A percentile compares a stretch with the other conserved stretches of the same genome.
Evolutionary conservation across 2,797 vertebrate genomes (phyloP).

Genomic region (Ctenochaetus hawaiiensis): DNA sequence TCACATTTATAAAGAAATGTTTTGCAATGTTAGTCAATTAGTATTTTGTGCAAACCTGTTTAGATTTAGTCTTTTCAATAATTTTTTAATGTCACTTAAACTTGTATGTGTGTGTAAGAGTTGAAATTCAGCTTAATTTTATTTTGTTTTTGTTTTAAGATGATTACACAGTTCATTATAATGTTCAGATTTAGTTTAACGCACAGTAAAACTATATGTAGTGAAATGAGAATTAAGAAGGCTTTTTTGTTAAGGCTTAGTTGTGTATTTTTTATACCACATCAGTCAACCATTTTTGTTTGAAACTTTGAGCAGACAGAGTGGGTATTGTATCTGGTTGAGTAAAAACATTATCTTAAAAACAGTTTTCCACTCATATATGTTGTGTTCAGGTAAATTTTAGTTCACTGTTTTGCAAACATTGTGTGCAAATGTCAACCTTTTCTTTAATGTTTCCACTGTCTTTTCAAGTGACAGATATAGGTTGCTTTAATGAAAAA

Average conservation of each 20-base stretch:
- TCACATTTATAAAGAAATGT: constrained; percentile 49
- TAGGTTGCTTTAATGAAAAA: constrained; percentile 9
- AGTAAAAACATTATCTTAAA: constrained; percentile 24
- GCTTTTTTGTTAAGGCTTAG: constrained; percentile 54
- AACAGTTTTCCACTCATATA: constrained; percentile 21
- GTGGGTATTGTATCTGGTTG: constrained; percentile 34
- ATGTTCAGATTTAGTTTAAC: constrained; percentile 58
- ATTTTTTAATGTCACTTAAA: constrained; percentile 53
- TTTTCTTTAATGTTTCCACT: constrained; percentile 36
- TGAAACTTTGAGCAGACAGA: constrained; percentile 41
- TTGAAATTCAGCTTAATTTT: constrained; percentile 50
- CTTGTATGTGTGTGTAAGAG: constrained; percentile 54
- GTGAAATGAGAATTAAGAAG: constrained; percentile 57
- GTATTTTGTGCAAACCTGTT: constrained; percentile 57
- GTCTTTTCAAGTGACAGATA: constrained; percentile 41
- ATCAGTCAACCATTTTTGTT: constrained; percentile 49
- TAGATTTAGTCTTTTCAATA: constrained; percentile 58
- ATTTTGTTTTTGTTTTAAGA: constrained; percentile 52
- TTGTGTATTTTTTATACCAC: constrained; percentile 54
- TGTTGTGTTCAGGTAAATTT: constrained; percentile 20
- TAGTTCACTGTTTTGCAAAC: constrained; percentile 46
- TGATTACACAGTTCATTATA: constrained; percentile 43
- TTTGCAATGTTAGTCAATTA: constrained; percentile 63
- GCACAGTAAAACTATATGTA: constrained; percentile 54
- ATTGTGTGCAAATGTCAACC: constrained; percentile 32